phyloP scores from a whole-genome alignment of 2,797 vertebrate genomes.

The Phataginus tetradactyla region DNA sequence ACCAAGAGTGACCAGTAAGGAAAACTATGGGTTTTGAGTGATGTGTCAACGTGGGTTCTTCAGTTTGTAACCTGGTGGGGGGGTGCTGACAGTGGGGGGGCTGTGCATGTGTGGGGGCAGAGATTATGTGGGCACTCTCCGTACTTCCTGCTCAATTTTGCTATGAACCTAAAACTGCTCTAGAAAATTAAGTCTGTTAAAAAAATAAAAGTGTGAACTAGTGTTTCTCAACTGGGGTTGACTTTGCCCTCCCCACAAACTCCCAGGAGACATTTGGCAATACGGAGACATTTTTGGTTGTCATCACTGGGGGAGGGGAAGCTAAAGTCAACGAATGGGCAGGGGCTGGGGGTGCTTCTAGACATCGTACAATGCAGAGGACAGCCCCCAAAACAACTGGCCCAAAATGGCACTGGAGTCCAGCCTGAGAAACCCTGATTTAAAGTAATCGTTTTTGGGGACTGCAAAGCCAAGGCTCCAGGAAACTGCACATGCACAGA shows the following conservation, averaged over 20 bases:
- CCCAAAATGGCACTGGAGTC: not conserved
- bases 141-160: not conserved
- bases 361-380: not conserved
- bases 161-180: not conserved
- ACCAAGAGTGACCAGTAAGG: not conserved
- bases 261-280: not conserved
- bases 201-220: not conserved
- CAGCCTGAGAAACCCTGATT: not conserved
- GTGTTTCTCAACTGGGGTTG: not conserved
- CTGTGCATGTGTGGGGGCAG: not conserved
- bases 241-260: not conserved
- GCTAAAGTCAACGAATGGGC: not conserved
- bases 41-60: accelerated
- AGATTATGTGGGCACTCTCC: not conserved
- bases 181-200: not conserved
- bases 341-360: not conserved
- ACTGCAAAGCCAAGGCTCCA: not conserved
- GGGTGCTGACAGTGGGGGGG: no score
- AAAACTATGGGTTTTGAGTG: not conserved
- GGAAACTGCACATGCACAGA: not conserved
- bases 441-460: not conserved
- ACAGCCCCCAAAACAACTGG: not conserved
- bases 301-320: not conserved
- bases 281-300: not conserved
- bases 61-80: not conserved